phyloP scores from a whole-genome alignment of 2,797 vertebrate species.

The Melanotaenia maccullochi region DNA sequence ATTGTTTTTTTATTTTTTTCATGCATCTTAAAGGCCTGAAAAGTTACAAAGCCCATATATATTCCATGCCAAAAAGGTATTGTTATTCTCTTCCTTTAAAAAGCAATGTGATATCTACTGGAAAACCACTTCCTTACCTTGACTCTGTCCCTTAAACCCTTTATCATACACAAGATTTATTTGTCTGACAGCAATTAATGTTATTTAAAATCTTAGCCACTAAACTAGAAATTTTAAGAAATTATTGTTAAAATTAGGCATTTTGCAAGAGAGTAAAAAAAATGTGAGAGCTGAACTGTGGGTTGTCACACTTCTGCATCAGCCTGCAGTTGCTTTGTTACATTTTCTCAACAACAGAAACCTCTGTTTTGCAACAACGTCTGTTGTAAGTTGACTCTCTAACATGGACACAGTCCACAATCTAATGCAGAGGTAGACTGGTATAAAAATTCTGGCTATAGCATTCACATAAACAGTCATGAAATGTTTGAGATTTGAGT shows the following conservation, averaged over 20 bases:
- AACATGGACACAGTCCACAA: no score
- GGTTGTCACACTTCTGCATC: neutral
- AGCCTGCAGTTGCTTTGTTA: no score
- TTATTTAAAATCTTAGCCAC: neutral
- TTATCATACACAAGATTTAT: neutral
- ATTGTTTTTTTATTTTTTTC: neutral
- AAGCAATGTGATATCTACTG: neutral
- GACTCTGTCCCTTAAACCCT: neutral
- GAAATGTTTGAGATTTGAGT: neutral
- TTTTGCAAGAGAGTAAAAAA: no score
- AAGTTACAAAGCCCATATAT: neutral
- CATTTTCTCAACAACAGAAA: neutral
- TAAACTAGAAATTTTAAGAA: neutral
- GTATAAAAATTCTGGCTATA: no score
- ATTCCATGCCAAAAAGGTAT: conserved; percentile 1
- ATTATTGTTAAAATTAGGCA: neutral
- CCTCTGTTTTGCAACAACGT: neutral
- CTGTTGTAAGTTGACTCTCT: neutral
- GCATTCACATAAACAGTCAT: no score
- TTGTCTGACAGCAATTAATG: neutral
- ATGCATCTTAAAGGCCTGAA: neutral
- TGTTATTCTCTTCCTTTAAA: neutral
- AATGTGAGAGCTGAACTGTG: neutral
- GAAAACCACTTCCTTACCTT: neutral
- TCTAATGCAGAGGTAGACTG: no score